Evolutionary conservation across 2,888 invertebrate genomes (phyloP), one percentile per base, ranked within the genome.

Genomic region (Tetanocera ferruginea): DNA sequence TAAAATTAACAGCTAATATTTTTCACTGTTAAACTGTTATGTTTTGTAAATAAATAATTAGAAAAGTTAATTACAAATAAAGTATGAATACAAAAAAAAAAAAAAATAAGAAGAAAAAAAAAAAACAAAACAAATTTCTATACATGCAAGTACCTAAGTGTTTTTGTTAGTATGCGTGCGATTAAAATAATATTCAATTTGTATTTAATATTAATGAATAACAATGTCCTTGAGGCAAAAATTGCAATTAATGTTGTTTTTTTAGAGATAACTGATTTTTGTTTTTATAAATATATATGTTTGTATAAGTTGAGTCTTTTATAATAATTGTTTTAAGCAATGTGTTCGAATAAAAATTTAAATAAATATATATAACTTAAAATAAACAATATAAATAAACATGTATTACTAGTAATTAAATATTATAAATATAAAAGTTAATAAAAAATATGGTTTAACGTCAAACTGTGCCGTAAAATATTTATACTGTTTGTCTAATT

Each of bases 1-100:
- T 43, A 43, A 43, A 43, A 43, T 43, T 1, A 43, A 43, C 11
- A 43, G 43, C 43, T 43, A 11, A 43, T 28, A 60, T 4, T 23
- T 19, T 37, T 19, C 67, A 37, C 67, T 67, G 49, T 67, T n/a
- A 5, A 37, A 23, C 19, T 43, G 67, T 43, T 43, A 6, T 55
- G 23, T 67, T 67, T 67, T 67, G 67, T 67, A 67, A 67, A 67
- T 67, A 67, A 28, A 60, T 60, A 28, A 11, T 43, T 11, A 43
- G 11, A 25, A 60, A 60, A n/a, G 28, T 60, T 28, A 60, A 19
- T 4, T 25, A 60, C 5, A 28, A 11, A 28, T 19, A 28, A 1
- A 23, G 28, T 31, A 25, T 60, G 25, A 4, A 60, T 60, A n/a
- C n/a, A n/a, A n/a, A n/a, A n/a, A n/a, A n/a, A n/a, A n/a, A n/a